These are phyloP conservation scores for Strix aluco DNA, from an alignment of 2,113 vertebrate species.

Conservation along the genomic window DNA sequence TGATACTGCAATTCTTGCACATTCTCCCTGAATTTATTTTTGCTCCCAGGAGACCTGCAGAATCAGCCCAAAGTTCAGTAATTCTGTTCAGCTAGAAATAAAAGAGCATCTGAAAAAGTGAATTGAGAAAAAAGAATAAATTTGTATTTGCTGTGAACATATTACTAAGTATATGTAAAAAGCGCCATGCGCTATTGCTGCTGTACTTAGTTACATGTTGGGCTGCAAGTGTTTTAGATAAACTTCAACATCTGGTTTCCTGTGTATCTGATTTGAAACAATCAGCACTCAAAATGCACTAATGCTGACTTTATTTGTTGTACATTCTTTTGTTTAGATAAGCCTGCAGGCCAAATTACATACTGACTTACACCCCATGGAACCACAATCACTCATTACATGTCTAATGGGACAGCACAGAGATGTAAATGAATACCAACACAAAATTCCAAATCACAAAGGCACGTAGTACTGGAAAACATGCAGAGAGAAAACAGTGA, in stretches of 20 bases:
- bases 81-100: not conserved
- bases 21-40: not conserved
- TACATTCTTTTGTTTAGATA: conserved; percentile 36
- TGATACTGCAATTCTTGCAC: not conserved
- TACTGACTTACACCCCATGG: not conserved
- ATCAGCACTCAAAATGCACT: conserved; percentile 27
- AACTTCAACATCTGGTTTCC: conserved; percentile 31
- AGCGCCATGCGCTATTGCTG: not conserved
- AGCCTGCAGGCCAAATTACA: not conserved
- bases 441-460: not conserved
- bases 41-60: not conserved
- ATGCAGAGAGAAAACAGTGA: not conserved
- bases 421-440: not conserved
- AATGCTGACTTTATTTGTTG: conserved; percentile 29
- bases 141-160: not conserved
- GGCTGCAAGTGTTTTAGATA: conserved; percentile 18
- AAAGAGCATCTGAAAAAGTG: not conserved
- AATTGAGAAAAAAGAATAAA: not conserved
- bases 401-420: not conserved
- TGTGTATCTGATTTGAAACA: conserved; percentile 21
- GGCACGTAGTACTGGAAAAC: not conserved
- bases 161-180: not conserved
- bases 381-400: not conserved
- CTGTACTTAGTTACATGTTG: not conserved
- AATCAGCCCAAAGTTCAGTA: not conserved